These are phyloP conservation scores for Microcebus jonahi DNA, from an alignment of 2,113 vertebrate genomes.

Conservation along the genomic window DNA sequence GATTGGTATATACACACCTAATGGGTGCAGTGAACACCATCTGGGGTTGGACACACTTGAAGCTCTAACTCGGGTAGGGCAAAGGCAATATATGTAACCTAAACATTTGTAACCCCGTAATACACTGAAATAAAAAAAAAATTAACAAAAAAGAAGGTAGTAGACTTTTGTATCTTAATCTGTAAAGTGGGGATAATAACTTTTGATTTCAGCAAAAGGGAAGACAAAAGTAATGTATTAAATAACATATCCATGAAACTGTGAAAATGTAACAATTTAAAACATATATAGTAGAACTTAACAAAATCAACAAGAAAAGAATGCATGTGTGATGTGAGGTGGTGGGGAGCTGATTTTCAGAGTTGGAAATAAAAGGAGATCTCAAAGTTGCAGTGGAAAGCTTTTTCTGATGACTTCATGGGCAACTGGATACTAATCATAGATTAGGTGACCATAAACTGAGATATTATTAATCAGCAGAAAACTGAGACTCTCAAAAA, in stretches of 20 bases:
- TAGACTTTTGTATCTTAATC: not conserved
- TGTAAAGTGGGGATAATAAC: not conserved
- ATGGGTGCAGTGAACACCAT: too few relatives aligned
- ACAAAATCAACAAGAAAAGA: not conserved
- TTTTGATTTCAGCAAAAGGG: not conserved
- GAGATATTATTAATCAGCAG: not conserved
- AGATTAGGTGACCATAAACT: not conserved
- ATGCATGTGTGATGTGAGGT: rapidly evolving
- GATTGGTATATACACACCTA: too few relatives aligned
- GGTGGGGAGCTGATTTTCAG: not conserved
- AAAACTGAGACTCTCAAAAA: not conserved
- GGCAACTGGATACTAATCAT: not conserved
- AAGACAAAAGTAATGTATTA: not conserved
- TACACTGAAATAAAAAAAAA: too few relatives aligned
- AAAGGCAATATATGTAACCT: too few relatives aligned
- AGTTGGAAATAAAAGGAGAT: not conserved
- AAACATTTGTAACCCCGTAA: too few relatives aligned
- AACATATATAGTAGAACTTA: not conserved
- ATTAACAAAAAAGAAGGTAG: too few relatives aligned
- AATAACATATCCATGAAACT: not conserved
- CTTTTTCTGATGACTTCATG: not conserved
- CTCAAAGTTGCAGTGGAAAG: not conserved
- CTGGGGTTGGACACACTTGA: too few relatives aligned
- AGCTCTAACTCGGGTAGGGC: too few relatives aligned
- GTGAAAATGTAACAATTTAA: not conserved